phyloP scores from a whole-genome alignment of 92 coral and sea anemone genomes.

The Epizoanthus fatuus region DNA sequence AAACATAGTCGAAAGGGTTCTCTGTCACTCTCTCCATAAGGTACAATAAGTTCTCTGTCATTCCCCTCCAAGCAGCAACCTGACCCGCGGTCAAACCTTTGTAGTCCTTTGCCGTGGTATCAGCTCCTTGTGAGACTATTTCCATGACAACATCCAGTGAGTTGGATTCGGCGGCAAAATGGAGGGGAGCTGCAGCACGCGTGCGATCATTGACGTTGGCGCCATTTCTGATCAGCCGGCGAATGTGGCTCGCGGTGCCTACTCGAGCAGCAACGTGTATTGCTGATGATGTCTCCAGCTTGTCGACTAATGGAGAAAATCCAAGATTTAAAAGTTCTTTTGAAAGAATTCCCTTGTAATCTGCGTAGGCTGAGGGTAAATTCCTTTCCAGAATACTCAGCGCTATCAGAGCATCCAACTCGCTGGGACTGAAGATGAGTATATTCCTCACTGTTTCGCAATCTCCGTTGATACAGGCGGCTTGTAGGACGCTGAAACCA shows the following conservation, averaged over 20 bases:
- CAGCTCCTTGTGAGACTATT: neutral
- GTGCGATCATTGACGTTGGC: neutral
- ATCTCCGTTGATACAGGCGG: constrained; percentile 3
- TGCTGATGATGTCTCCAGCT: neutral
- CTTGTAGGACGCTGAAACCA: neutral
- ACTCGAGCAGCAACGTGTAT: neutral
- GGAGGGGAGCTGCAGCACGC: constrained; percentile 15
- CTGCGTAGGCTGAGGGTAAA: neutral
- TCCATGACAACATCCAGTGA: neutral
- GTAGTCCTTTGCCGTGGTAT: constrained; percentile 1
- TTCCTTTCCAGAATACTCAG: neutral
- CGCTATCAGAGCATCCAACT: constrained; percentile 20
- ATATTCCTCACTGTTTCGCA: neutral
- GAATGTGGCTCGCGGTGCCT: neutral
- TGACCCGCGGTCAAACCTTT: constrained; percentile 11
- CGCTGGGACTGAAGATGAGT: constrained; percentile 21
- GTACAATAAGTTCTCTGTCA: neutral
- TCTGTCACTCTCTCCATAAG: neutral
- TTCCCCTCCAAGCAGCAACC: neutral
- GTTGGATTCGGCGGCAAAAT: constrained; percentile 34
- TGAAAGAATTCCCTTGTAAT: neutral
- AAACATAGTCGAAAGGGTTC: constrained; percentile 4
- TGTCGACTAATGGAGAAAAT: neutral
- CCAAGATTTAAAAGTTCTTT: neutral
- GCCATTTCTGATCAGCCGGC: neutral